phyloP scores from a whole-genome alignment of 2,113 vertebrate species.

The Percopsis transmontana region DNA sequence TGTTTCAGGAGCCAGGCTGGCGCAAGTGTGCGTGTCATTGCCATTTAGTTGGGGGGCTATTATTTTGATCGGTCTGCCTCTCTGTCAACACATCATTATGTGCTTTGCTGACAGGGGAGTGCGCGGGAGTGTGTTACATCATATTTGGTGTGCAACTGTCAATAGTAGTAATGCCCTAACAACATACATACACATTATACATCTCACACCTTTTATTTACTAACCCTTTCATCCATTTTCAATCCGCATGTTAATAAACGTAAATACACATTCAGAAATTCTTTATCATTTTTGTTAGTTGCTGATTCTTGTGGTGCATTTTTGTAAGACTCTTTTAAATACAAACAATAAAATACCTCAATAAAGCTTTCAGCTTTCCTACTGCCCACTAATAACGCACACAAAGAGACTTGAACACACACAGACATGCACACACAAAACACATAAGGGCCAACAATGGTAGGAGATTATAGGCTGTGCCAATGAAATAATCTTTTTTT shows the following conservation, averaged over 20 bases:
- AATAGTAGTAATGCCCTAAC: background rate
- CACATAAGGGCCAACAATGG: too few relatives aligned
- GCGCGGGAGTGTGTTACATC: background rate
- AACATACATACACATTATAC: background rate
- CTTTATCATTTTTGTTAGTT: slow-evolving; percentile 44
- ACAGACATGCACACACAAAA: slow-evolving; percentile 41
- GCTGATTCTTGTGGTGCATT: slow-evolving; percentile 20
- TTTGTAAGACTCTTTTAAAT: slow-evolving; percentile 33
- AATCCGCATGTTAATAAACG: background rate
- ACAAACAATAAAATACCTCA: slow-evolving; percentile 52
- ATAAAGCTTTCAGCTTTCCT: slow-evolving; percentile 36
- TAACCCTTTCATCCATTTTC: background rate
- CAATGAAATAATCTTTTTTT: too few relatives aligned
- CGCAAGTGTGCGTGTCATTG: slow-evolving; percentile 47
- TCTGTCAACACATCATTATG: slow-evolving; percentile 46
- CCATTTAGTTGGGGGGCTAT: slow-evolving; percentile 46
- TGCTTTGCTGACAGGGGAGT: slow-evolving; percentile 11
- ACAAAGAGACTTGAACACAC: background rate
- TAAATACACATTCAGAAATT: slow-evolving; percentile 41
- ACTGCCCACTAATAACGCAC: slow-evolving; percentile 48
- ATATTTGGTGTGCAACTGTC: too few relatives aligned
- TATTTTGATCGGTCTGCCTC: slow-evolving; percentile 35
- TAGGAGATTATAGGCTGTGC: too few relatives aligned
- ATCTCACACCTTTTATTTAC: background rate
- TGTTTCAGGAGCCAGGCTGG: slow-evolving; percentile 50